These are phyloP conservation scores for Triplophysa bombifrons DNA, from an alignment of 2,797 vertebrate genomes.

Conservation along the genomic window DNA sequence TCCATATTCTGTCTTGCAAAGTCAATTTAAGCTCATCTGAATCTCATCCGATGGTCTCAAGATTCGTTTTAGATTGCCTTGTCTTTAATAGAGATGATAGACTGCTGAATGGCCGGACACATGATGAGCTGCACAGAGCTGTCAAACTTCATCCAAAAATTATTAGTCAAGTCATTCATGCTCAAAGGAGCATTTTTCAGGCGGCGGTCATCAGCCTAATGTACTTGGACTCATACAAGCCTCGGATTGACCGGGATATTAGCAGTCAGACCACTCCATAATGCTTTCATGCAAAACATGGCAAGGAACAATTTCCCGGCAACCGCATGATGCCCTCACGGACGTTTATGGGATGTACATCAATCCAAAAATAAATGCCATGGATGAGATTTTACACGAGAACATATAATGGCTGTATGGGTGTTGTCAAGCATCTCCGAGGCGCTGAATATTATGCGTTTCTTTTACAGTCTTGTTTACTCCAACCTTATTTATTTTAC, in stretches of 20 bases:
- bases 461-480: conserved; percentile 19
- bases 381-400: background rate
- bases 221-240: conserved; percentile 52
- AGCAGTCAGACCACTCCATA: conserved; percentile 16
- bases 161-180: conserved; percentile 62
- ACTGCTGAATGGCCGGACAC: conserved; percentile 57
- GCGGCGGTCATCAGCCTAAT: conserved; percentile 55
- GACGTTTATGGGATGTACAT: conserved; percentile 2
- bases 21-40: conserved; percentile 46
- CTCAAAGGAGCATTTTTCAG: conserved; percentile 54
- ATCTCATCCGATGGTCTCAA: conserved; percentile 49
- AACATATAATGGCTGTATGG: background rate
- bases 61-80: conserved; percentile 56
- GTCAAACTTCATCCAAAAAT: conserved; percentile 62
- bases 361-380: conserved; percentile 7
- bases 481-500: conserved; percentile 24
- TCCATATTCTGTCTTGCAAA: conserved; percentile 56
- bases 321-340: background rate
- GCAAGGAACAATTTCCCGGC: conserved; percentile 1
- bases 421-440: background rate
- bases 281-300: conserved; percentile 4
- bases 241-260: conserved; percentile 36
- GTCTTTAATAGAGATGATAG: conserved; percentile 57
- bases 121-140: conserved; percentile 53
- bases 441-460: conserved; percentile 2